Evolutionary conservation across 2,113 vertebrate species (phyloP).

Genomic region (Toxotes jaculatrix): DNA sequence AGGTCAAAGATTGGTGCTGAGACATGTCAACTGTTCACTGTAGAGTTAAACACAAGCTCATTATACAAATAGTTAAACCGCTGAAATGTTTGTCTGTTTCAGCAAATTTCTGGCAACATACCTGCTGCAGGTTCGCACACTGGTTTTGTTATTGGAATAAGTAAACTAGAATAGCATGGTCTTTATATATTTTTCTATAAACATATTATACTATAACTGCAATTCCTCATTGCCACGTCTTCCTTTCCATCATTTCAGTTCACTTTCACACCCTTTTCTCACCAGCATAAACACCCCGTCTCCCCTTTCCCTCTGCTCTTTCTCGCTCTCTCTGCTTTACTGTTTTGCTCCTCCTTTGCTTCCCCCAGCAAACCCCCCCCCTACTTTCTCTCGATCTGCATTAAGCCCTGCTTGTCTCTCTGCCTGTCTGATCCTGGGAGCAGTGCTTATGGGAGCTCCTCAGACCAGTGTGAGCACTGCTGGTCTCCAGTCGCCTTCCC

Average conservation of each 20-base stretch:
- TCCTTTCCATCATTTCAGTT: conserved; percentile 66
- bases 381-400: conserved; percentile 52
- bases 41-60: background rate
- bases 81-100: background rate
- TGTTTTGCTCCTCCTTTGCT: conserved; percentile 64
- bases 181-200: background rate
- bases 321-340: conserved; percentile 48
- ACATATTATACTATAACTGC: background rate
- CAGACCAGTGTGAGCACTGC: conserved; percentile 61
- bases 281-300: conserved; percentile 32
- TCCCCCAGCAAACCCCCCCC: conserved; percentile 12
- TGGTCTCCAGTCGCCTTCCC: conserved; percentile 62
- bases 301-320: conserved; percentile 62
- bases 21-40: background rate
- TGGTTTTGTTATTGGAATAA: background rate
- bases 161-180: background rate
- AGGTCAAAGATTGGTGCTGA: background rate
- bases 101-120: background rate
- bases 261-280: conserved; percentile 53
- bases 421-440: conserved; percentile 69
- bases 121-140: background rate
- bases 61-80: background rate
- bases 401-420: conserved; percentile 69
- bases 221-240: conserved; percentile 50
- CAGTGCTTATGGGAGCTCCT: conserved; percentile 70